Base-by-base conservation (phyloP, 2,888 invertebrate species). In the Xestia ashworthii region DNA sequence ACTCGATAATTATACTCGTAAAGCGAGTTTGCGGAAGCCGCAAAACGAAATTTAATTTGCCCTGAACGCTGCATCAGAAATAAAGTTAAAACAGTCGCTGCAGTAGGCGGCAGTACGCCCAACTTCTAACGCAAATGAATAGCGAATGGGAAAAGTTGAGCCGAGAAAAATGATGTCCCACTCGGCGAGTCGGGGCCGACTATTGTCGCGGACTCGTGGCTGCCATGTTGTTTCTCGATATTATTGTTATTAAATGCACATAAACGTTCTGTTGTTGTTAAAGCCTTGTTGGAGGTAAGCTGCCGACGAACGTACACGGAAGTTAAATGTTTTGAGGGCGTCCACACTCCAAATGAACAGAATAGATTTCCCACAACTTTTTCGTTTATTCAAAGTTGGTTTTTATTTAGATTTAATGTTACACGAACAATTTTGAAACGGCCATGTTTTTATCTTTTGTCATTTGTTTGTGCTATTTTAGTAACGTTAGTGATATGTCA, bases 81-180 rank as follows among this genome's bases (percentile, higher is more conserved):
- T 96, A 96, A 96, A 96, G 96, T 96, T 96, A 96, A 96, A 96
- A 96, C 96, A 96, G 96, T 96, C 95, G 94, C 93, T 95, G 96
- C 96, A 96, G 94, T 94, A 93, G 95, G 94, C 94, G 93, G 93
- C 89, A 90, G 94, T 90, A 95, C 95, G 96, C 87, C 93, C 93
- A 96, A 96, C 96, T 96, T 96, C 96, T 96, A 96, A 96, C 96
- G 95, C 96, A 96, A 96, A 96, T 96, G 96, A 96, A 96, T 96
- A 96, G 95, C 95, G 96, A 96, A 96, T 96, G 96, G 95, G 96
- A 93, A 96, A 96, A 96, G 96, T 96, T 96, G 93, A 91, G 92
- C 90, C 91, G 95, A 95, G 96, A 96, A 96, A 96, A 96, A 96
- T 96, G 95, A 95, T 96, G 96, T 95, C 95, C 94, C 94, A 94